Percentiles rank a stretch among this genome's conserved stretches.
Evolutionary conservation across 2,797 vertebrate species (phyloP).

Genomic region (Sebastes hubbsi): DNA sequence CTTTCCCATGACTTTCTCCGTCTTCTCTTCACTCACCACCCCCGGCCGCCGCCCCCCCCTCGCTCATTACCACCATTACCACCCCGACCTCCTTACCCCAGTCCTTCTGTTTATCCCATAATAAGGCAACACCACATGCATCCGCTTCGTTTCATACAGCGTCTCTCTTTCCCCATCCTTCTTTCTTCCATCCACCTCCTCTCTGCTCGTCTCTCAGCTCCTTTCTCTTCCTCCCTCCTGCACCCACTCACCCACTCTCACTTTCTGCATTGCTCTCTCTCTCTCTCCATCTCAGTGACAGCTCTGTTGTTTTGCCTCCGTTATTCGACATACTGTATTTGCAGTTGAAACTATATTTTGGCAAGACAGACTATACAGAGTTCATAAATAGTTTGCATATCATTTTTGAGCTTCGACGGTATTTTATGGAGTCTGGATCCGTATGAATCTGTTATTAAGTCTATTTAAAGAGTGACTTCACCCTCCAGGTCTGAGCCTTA

Average conservation of each 20-base stretch:
- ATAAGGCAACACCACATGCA: conserved; percentile 24
- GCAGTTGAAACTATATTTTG: neutral
- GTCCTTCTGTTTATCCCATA: conserved; percentile 43
- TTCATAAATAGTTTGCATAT: neutral
- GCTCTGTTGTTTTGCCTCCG: neutral
- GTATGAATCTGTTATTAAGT: neutral
- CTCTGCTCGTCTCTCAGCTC: neutral
- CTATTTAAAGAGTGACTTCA: neutral
- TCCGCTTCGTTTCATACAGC: neutral
- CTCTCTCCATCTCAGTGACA: neutral
- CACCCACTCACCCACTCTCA: neutral
- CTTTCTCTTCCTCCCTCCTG: neutral
- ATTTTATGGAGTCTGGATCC: neutral
- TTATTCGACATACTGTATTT: neutral
- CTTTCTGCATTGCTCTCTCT: neutral
- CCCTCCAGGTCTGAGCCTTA: neutral
- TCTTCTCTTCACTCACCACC: neutral
- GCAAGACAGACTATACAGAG: neutral
- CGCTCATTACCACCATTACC: neutral
- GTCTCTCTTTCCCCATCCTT: neutral
- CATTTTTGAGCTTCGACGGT: neutral
- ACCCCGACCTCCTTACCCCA: neutral
- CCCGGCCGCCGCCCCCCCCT: neutral
- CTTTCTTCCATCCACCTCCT: neutral
- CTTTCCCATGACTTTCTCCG: conserved; percentile 32